Percentiles rank a stretch among this genome's conserved stretches.
Conservation (phyloP, 2,113 vertebrate species). For the Larimichthys crocea region DNA sequence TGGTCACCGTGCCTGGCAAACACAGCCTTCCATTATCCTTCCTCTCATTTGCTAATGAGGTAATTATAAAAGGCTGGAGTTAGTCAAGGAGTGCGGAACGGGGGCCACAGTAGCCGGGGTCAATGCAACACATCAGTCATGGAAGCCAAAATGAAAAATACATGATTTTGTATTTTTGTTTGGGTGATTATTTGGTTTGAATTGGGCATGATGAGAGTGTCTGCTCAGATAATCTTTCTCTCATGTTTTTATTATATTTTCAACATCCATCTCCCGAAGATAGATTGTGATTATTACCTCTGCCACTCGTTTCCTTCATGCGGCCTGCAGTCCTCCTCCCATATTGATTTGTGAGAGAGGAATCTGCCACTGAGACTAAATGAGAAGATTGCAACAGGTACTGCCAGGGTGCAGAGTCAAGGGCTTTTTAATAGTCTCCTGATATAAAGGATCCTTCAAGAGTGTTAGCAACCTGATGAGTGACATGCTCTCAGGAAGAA, state of each 20-base stretch:
- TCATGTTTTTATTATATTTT: constrained; percentile 24
- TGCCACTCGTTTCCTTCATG: constrained; percentile 34
- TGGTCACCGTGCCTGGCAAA: not conserved
- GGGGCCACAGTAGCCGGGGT: constrained; percentile 12
- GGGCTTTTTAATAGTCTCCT: constrained; percentile 52
- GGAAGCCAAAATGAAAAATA: not conserved
- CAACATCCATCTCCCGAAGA: constrained; percentile 30
- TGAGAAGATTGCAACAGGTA: constrained; percentile 61
- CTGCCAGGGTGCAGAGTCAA: constrained; percentile 45
- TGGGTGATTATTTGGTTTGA: constrained; percentile 10
- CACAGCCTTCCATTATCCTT: constrained; percentile 53
- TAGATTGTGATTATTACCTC: constrained; percentile 39
- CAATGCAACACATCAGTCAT: constrained; percentile 34
- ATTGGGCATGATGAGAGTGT: not conserved
- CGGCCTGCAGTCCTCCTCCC: constrained; percentile 27
- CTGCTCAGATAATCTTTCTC: constrained; percentile 24
- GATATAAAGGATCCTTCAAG: constrained; percentile 53
- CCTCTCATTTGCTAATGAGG: constrained; percentile 58
- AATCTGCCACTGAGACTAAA: constrained; percentile 44
- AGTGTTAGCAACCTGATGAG: constrained; percentile 4
- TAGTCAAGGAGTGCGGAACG: constrained; percentile 26
- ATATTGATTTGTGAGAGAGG: constrained; percentile 38
- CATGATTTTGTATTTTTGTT: constrained; percentile 38
- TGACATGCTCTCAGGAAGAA: constrained; percentile 25
- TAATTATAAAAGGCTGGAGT: constrained; percentile 66